Conservation (phyloP, 2,888 invertebrate genomes). For the Oasisia sp. region DNA sequence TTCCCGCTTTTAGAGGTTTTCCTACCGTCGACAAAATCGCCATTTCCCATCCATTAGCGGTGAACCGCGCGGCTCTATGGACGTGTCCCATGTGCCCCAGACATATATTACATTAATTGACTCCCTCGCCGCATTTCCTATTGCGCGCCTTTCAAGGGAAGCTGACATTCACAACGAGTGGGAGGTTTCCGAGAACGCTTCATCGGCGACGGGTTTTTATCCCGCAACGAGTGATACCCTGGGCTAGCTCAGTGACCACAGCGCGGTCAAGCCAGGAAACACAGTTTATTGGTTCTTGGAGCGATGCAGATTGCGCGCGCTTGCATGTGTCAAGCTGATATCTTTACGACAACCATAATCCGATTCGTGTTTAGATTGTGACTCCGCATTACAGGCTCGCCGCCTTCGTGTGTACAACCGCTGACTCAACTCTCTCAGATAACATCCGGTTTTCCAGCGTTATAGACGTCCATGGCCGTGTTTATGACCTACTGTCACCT, state of each 20-base stretch:
- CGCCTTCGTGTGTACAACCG: background rate
- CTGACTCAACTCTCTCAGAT: background rate
- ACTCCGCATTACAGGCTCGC: background rate
- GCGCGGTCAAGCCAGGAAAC: background rate
- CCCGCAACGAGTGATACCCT: background rate
- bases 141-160: background rate
- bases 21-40: background rate
- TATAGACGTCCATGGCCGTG: background rate
- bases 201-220: background rate
- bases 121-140: background rate
- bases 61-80: background rate
- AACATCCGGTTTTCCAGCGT: background rate
- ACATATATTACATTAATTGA: constrained; percentile 3
- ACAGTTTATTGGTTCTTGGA: background rate
- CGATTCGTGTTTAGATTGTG: constrained; percentile 8
- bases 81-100: background rate
- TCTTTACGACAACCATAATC: background rate
- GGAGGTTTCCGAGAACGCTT: background rate
- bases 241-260: background rate
- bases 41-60: background rate
- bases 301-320: background rate
- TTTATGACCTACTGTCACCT: background rate
- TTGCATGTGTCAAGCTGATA: background rate
- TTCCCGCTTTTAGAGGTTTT: background rate
- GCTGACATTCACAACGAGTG: background rate